These are phyloP conservation scores for Centropyge bicolor DNA, from an alignment of 2,797 vertebrate genomes.

Conservation along the genomic window DNA sequence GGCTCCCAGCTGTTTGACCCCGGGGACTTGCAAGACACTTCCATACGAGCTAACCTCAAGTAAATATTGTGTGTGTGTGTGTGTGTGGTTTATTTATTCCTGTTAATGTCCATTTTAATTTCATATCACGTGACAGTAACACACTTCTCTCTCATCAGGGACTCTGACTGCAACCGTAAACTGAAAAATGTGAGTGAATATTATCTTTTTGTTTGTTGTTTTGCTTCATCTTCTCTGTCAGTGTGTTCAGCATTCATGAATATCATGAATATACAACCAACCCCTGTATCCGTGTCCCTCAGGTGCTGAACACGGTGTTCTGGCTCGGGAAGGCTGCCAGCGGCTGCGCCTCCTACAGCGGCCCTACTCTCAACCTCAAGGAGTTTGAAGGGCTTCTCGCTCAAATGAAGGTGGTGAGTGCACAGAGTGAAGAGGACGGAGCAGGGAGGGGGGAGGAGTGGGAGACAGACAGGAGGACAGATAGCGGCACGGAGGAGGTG, in stretches of 20 bases:
- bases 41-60: constrained; percentile 92
- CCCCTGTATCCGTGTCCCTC: constrained; percentile 38
- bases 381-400: constrained; percentile 96
- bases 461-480: constrained; percentile 25
- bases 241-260: constrained; percentile 2
- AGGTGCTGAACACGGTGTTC: constrained; percentile 98
- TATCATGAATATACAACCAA: not conserved
- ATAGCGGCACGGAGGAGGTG: constrained; percentile 38
- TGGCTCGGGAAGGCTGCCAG: constrained; percentile 96
- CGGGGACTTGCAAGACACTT: constrained; percentile 94
- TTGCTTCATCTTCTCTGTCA: not conserved
- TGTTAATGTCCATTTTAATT: not conserved
- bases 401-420: constrained; percentile 94
- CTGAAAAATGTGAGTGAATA: constrained; percentile 94
- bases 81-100: constrained; percentile 1
- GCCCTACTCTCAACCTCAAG: constrained; percentile 93
- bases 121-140: constrained; percentile 26
- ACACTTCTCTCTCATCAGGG: constrained; percentile 79
- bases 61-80: constrained; percentile 75
- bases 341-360: constrained; percentile 89
- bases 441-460: not conserved
- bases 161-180: constrained; percentile 92
- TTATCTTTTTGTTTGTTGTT: not conserved
- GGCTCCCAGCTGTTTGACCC: constrained; percentile 98
- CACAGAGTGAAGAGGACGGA: constrained; percentile 16